Base-by-base conservation (phyloP, 2,888 invertebrate genomes). In the Crematogaster levior region DNA sequence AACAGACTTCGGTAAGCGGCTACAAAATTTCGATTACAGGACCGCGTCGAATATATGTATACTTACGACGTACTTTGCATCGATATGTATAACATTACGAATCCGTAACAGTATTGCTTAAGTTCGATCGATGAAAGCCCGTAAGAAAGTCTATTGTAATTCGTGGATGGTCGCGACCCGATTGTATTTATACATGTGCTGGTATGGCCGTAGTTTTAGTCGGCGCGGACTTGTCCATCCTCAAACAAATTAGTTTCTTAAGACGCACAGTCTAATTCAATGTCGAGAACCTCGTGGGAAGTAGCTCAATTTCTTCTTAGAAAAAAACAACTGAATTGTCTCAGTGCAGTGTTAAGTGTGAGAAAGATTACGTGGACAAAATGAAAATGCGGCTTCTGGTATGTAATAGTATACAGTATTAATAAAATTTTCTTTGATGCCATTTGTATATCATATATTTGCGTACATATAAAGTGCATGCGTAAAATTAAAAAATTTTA, bases 121-220 rank as follows among this genome's bases (percentile, higher is more conserved):
- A 94, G 92, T 90, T 86, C 87, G 89, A 93, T 92, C 93, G 94
- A 94, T 92, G 94, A 94, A 94, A 94, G 94, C 93, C 89, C 90
- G 89, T 88, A 94, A 94, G 94, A 94, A 94, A 94, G 94, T 94
- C 93, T 92, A 94, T 94, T 94, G 92, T 94, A 94, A 94, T 94
- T 94, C 94, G 91, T 92, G 92, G 86, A 93, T 92, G 91, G 94
- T 94, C 94, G 94, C 92, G 92, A 90, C 91, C 92, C 91, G 91
- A 94, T 93, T 93, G 94, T 94, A 94, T 94, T 94, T 94, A 94
- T 94, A 94, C 91, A 94, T 94, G 94, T 93, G 93, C 93, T 88
- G 89, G 92, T 92, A 92, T 93, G 92, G 91, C 90, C 86, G 90
- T 90, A 89, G 90, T 86, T 90, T 94, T 94, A 94, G 94, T 94